Conservation (phyloP, 1,140 invertebrate species). For the Drosophila ananassae region DNA sequence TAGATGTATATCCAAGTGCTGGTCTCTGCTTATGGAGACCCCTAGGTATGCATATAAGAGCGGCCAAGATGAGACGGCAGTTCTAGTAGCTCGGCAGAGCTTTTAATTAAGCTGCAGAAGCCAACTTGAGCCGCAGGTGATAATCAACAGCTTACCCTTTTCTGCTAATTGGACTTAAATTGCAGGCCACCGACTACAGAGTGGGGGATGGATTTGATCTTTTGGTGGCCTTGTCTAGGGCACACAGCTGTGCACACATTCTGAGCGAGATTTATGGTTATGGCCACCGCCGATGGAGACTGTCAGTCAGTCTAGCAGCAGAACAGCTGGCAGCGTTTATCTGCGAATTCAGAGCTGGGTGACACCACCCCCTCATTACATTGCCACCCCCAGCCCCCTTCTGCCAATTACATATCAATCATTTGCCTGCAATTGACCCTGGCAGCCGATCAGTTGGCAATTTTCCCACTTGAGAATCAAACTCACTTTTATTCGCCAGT, state of each 20-base stretch:
- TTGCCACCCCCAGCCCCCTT: neutral
- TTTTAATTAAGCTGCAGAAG: conserved; percentile 23
- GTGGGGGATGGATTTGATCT: neutral
- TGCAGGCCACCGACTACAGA: conserved; percentile 19
- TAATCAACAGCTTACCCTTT: conserved; percentile 70
- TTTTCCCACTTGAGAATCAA: conserved; percentile 30
- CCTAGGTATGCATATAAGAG: conserved; percentile 36
- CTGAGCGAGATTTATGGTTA: conserved; percentile 52
- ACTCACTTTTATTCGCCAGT: conserved; percentile 1
- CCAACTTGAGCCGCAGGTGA: conserved; percentile 31
- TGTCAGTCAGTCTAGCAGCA: neutral
- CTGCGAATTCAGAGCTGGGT: conserved; percentile 10
- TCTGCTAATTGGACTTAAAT: conserved; percentile 73
- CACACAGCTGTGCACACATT: conserved; percentile 71
- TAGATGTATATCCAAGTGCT: conserved; percentile 13
- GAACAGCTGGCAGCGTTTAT: conserved; percentile 71
- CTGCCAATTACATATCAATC: conserved; percentile 61
- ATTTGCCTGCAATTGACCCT: conserved; percentile 44
- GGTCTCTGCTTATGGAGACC: conserved; percentile 3
- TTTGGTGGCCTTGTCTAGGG: conserved; percentile 57
- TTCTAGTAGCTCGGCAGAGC: conserved; percentile 4
- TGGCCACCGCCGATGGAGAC: conserved; percentile 21
- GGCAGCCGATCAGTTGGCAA: conserved; percentile 39
- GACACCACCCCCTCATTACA: conserved; percentile 4
- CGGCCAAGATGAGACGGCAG: conserved; percentile 31